Base-by-base conservation (phyloP, 2,113 vertebrate genomes). In the Dromiciops gliroides region DNA sequence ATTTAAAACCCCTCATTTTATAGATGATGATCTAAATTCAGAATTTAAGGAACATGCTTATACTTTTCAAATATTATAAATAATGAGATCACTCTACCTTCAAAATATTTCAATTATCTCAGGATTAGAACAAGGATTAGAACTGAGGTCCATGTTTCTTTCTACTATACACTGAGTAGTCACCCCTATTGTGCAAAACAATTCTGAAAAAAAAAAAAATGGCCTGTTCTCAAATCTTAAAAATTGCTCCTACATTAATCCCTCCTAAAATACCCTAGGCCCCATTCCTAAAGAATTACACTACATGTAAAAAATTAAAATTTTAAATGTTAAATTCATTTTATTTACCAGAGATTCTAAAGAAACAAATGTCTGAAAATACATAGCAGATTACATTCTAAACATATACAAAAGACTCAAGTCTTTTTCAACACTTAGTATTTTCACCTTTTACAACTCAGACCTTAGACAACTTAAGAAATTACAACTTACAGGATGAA, bases 311-410 rank as follows among this genome's bases (percentile, higher is more conserved):
- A 93, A 60, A 60, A 60, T 83, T 83, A 89, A 49, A 93, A 49
- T 51, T 25, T 26, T 90, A 95, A 37, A 94, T 67, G 26, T 83
- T 47, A 23, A 94, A 94, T 91, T 89, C 51, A 25, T 94, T 94
- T 24, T 91, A 25, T 95, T 94, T 25, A 95, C 51, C 16, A 90
- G 14, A 83, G 5, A 92, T 51, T 92, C 4, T 67, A 60, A 19
- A 89, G 91, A 93, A 89, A 48, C 1, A 91, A 1, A 0, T 88
- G 93, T 47, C 92, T 92, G n/a, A 91, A 95, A 97, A 95, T 37
- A 90, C n/a, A 24, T 88, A 92, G 48, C 24, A 92, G 47, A 90
- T n/a, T 2, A 16, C 83, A 92, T 93, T 95, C 12, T 92, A 47
- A 8, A 91, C 7, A 6, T 44, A 89, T 31, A 95, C 44, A 50